Conservation (phyloP, 2,888 invertebrate species). For the Drosophila greeni region DNA sequence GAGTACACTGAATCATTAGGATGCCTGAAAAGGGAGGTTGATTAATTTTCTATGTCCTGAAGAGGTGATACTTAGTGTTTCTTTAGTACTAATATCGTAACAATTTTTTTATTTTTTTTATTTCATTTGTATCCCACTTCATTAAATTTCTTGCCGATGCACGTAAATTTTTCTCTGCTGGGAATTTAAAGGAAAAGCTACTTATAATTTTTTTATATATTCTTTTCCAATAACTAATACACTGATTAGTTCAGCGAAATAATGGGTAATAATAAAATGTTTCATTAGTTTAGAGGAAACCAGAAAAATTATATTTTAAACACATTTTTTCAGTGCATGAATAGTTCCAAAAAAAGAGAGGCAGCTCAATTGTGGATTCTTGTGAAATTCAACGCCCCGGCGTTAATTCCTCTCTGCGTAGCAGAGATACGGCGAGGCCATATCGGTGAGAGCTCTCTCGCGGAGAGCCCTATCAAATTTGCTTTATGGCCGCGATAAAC, state of each 20-base stretch:
- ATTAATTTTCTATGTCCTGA: too few relatives aligned
- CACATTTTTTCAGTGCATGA: neutral
- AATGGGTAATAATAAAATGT: neutral
- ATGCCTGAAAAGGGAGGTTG: too few relatives aligned
- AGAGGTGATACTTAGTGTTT: too few relatives aligned
- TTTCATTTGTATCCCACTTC: too few relatives aligned
- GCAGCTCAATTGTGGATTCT: slow-evolving; percentile 38
- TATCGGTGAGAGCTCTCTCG: neutral
- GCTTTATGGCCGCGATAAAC: slow-evolving; percentile 32
- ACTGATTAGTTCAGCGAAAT: neutral
- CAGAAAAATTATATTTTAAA: neutral
- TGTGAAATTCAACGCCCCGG: slow-evolving; percentile 63
- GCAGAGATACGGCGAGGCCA: slow-evolving; percentile 2
- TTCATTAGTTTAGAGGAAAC: neutral
- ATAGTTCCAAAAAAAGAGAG: slow-evolving; percentile 1
- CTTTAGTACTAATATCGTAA: too few relatives aligned
- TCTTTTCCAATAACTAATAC: neutral
- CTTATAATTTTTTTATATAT: too few relatives aligned
- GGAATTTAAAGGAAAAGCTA: too few relatives aligned
- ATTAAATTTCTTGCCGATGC: too few relatives aligned
- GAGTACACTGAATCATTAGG: too few relatives aligned
- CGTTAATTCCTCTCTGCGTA: slow-evolving; percentile 44
- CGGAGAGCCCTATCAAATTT: slow-evolving; percentile 28
- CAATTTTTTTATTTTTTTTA: too few relatives aligned
- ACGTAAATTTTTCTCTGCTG: too few relatives aligned